Evolutionary conservation across 1,140 invertebrate species (phyloP).

Genomic region (Lineus longissimus): DNA sequence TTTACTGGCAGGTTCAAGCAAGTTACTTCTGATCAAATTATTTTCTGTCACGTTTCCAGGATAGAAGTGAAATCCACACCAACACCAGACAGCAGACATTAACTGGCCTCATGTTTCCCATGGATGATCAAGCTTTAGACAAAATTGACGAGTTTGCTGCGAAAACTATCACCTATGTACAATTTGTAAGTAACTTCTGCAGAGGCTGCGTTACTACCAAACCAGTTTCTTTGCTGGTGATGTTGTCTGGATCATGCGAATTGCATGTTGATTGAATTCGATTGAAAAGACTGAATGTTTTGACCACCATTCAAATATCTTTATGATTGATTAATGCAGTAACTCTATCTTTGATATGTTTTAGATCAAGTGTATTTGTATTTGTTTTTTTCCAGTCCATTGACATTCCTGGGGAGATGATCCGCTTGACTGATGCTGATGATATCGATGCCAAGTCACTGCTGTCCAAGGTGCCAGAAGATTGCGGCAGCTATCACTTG

Average conservation of each 20-base stretch:
- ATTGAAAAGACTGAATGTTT: too few species aligned
- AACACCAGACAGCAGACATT: conserved; percentile 87
- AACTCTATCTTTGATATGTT: too few species aligned
- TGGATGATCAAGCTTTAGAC: conserved; percentile 74
- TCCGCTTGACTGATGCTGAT: conserved; percentile 36
- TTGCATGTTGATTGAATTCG: too few species aligned
- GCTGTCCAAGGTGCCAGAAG: conserved; percentile 71
- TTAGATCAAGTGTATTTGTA: too few species aligned
- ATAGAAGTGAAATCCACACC: conserved; percentile 73
- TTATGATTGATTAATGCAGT: too few species aligned
- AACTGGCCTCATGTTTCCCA: conserved; percentile 86
- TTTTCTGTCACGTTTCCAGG: conserved; percentile 48
- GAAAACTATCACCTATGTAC: conserved; percentile 62
- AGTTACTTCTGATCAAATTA: too few species aligned
- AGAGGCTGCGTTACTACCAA: too few species aligned
- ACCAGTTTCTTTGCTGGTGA: too few species aligned
- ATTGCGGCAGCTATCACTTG: conserved; percentile 86
- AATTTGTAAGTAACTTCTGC: conserved; percentile 52
- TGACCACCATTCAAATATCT: too few species aligned
- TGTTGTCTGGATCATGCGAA: too few species aligned
- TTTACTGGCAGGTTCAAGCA: too few species aligned
- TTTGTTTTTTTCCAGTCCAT: conserved; percentile 39
- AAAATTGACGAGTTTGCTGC: conserved; percentile 63
- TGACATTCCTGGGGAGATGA: conserved; percentile 44
- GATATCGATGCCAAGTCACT: conserved; percentile 57